Evolutionary conservation across 2,888 invertebrate species (phyloP), one percentile per base, ranked within the genome.

Genomic region (Drosophila gaucha): DNA sequence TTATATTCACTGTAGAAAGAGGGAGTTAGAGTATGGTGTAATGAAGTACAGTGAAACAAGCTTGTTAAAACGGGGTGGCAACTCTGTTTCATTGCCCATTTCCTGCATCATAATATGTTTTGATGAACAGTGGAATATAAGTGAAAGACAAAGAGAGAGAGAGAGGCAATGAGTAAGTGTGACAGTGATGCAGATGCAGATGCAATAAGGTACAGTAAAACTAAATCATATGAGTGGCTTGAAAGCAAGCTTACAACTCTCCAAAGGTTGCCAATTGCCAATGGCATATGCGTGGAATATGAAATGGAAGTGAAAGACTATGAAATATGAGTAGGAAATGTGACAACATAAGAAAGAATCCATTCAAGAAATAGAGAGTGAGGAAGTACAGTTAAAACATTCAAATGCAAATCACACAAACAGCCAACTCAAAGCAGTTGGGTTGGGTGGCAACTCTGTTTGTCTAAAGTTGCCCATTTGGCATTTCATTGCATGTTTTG

Each of bases 401-500:
- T 80, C 64, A 63, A 76, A 86, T 86, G 80, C 88, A 80, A 72
- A 77, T 59, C 88, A 84, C 83, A 80, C 64, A 67, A 31, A 22
- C 5, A 20, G 30, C n/a, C 46, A 46, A 44, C n/a, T 20, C 18
- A 20, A 30, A 44, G 4, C 30, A 20, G 30, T 20, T 46, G 46
- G 30, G n/a, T 14, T 6, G 3, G 41, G 3, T 46, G 16, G 33
- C 31, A 63, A 38, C 56, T 35, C 63, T 46, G 50, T 43, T 52
- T 57, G 67, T 5, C 16, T 12, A 28, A 26, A 24, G 31, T 65
- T 77, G 63, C 65, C 75, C 72, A 69, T 88, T 82, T 82, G 84
- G 84, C 77, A 65, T 86, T 86, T 87, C 89, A 87, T 89, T 70
- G 88, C 86, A 88, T 88, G 88, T 89, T 89, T 90, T 88, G 82